These are phyloP conservation scores for Pollenia angustigena DNA, from an alignment of 2,888 invertebrate species.

Conservation along the genomic window DNA sequence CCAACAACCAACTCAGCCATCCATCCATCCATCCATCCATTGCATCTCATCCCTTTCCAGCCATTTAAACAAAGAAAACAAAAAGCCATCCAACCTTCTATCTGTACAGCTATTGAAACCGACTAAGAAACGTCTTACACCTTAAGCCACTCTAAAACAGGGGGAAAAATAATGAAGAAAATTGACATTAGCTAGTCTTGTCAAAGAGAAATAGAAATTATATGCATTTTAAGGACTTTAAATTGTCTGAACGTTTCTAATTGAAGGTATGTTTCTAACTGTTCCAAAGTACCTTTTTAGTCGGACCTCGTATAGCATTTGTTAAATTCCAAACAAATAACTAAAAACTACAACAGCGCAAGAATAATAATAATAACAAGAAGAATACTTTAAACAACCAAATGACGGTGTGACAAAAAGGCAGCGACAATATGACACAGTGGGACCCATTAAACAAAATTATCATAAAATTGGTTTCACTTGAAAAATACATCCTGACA, in stretches of 20 bases:
- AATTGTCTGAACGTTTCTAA: no score
- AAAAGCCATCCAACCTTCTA: neutral
- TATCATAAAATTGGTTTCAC: no score
- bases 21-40: slow-evolving; percentile 9
- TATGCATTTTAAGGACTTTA: no score
- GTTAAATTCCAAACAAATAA: slow-evolving; percentile 41
- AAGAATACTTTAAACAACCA: slow-evolving; percentile 17
- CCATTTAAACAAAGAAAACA: slow-evolving; percentile 21
- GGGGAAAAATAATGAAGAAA: neutral
- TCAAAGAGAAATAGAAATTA: no score
- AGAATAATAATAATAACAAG: slow-evolving; percentile 33
- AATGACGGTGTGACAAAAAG: neutral
- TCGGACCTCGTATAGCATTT: neutral
- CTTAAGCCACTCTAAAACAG: slow-evolving; percentile 4
- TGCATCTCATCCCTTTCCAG: neutral
- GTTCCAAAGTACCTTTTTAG: neutral
- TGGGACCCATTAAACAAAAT: no score
- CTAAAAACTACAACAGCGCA: slow-evolving; percentile 2
- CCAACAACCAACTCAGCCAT: slow-evolving; percentile 20
- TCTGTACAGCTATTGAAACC: slow-evolving; percentile 1
- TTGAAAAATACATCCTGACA: no score
- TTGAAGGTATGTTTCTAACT: no score
- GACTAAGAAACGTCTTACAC: neutral
- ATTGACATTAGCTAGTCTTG: neutral
- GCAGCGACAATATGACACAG: neutral